These are phyloP conservation scores for Chloromyia formosa DNA, from an alignment of 2,888 invertebrate genomes.

Conservation along the genomic window DNA sequence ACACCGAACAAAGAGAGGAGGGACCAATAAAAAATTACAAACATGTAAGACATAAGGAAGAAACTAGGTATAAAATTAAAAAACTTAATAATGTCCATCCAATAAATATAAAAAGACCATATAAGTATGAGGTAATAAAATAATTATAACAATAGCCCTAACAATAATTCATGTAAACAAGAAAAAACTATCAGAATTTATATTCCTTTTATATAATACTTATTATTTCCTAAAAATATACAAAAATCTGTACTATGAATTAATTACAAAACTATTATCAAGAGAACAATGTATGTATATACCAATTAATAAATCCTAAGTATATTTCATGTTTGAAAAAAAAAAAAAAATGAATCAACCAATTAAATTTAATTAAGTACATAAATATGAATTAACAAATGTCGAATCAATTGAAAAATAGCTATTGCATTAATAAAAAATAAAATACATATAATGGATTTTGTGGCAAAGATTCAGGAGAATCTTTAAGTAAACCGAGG, in stretches of 20 bases:
- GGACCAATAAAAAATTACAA: slow-evolving; percentile 47
- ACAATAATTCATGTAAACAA: slow-evolving; percentile 42
- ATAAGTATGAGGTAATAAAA: slow-evolving; percentile 44
- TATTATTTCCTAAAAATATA: too few relatives aligned
- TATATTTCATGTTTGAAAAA: slow-evolving; percentile 28
- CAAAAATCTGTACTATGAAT: slow-evolving; percentile 43
- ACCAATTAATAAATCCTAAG: slow-evolving; percentile 44
- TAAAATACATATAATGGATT: too few relatives aligned
- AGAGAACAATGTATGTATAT: too few relatives aligned
- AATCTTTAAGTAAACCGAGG: too few relatives aligned
- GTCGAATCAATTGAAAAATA: too few relatives aligned
- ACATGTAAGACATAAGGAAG: slow-evolving; percentile 46
- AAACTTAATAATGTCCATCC: slow-evolving; percentile 41
- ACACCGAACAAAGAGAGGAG: slow-evolving; percentile 43
- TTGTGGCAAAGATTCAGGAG: too few relatives aligned
- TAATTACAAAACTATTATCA: slow-evolving; percentile 45
- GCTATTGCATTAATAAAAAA: too few relatives aligned
- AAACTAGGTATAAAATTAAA: slow-evolving; percentile 46
- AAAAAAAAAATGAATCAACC: too few relatives aligned
- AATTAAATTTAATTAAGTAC: too few relatives aligned
- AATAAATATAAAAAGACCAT: slow-evolving; percentile 48
- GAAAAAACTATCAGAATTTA: slow-evolving; percentile 42
- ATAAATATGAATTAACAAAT: too few relatives aligned
- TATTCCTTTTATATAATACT: too few relatives aligned
- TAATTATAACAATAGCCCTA: slow-evolving; percentile 38